Evolutionary conservation across 2,797 vertebrate species (phyloP).

Genomic region (Onychomys leucogaster): DNA sequence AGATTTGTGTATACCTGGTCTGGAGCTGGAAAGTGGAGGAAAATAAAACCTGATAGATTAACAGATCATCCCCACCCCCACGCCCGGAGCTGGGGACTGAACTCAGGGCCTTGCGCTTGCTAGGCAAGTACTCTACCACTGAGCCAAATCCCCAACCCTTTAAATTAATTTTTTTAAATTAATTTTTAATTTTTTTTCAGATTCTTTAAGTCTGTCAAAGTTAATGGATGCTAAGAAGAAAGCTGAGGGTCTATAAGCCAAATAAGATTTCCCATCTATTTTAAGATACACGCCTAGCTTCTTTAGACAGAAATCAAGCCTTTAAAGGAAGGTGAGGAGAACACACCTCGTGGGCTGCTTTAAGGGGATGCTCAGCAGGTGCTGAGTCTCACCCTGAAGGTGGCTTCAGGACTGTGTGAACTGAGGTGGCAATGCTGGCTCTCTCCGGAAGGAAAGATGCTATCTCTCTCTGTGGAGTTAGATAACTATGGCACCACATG

Average conservation of each 20-base stretch:
- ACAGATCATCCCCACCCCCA: no score
- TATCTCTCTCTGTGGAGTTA: conserved; percentile 38
- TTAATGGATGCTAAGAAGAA: conserved; percentile 44
- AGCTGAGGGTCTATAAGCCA: conserved; percentile 51
- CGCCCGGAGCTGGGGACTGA: no score
- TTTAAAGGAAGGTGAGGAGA: conserved; percentile 75
- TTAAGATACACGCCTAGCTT: conserved; percentile 66
- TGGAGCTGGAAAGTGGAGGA: conserved; percentile 15
- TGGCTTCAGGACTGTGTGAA: conserved; percentile 64
- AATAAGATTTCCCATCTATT: conserved; percentile 59
- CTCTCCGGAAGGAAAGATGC: conserved; percentile 57
- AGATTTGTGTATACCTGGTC: conserved; percentile 4
- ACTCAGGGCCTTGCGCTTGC: no score
- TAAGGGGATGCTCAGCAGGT: conserved; percentile 57
- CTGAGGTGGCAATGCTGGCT: conserved; percentile 47
- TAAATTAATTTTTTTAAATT: no score
- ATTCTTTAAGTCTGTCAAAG: background rate
- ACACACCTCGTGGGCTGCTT: conserved; percentile 41
- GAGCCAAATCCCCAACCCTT: no score
- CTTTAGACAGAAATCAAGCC: conserved; percentile 60
- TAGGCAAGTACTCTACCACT: no score
- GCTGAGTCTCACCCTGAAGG: conserved; percentile 55
- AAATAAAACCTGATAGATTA: conserved; percentile 35
- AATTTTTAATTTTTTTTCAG: no score
- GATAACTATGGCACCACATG: conserved; percentile 38